These are phyloP conservation scores for Scleropages formosus DNA, from an alignment of 2,797 vertebrate species.

Conservation along the genomic window DNA sequence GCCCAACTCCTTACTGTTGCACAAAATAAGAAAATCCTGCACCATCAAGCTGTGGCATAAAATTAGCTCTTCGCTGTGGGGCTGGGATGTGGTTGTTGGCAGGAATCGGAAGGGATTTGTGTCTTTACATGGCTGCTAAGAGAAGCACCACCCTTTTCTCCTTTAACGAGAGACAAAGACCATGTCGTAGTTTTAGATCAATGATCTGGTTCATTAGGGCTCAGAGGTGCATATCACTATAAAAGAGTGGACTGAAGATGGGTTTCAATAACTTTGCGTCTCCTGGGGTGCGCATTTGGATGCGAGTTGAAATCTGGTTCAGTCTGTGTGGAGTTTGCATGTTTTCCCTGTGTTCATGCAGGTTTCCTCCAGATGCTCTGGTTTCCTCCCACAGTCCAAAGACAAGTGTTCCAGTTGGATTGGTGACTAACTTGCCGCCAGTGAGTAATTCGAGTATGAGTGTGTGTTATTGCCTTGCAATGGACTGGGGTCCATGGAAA, in stretches of 20 bases:
- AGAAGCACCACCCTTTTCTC: conserved; percentile 23
- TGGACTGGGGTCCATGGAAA: too few species aligned
- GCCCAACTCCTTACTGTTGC: conserved; percentile 5
- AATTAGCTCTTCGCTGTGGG: conserved; percentile 38
- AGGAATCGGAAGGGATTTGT: conserved; percentile 21
- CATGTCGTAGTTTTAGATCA: conserved; percentile 10
- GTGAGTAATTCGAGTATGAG: too few species aligned
- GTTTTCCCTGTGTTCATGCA: too few species aligned
- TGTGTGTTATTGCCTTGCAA: too few species aligned
- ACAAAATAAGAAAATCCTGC: conserved; percentile 25
- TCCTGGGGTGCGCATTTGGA: too few species aligned
- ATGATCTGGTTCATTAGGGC: neutral
- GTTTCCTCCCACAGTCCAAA: too few species aligned
- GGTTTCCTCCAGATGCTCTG: too few species aligned
- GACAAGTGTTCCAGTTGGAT: too few species aligned
- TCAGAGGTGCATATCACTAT: conserved; percentile 5
- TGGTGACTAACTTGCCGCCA: too few species aligned
- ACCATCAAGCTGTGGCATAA: conserved; percentile 33
- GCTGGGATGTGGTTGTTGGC: conserved; percentile 43
- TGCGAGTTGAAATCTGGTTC: too few species aligned
- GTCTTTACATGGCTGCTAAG: conserved; percentile 41
- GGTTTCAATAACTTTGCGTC: neutral
- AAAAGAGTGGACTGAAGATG: neutral
- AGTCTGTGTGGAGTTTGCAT: too few species aligned
- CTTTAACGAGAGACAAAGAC: conserved; percentile 9